Evolutionary conservation across 1,140 invertebrate genomes (phyloP).

Genomic region (Galendromus occidentalis): DNA sequence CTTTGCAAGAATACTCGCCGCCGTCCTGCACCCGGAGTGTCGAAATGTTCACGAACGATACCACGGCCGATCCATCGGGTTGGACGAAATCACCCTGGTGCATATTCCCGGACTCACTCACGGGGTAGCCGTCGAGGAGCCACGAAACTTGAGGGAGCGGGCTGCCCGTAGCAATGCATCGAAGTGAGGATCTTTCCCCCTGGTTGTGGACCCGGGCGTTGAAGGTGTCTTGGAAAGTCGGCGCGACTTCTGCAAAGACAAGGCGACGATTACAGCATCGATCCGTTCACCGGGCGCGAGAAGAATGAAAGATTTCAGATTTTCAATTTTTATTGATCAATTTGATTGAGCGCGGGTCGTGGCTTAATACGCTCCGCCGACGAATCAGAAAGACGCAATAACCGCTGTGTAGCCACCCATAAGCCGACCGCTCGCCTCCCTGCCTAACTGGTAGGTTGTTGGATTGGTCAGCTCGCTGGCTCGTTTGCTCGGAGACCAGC

Average conservation of each 20-base stretch:
- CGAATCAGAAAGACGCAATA: no score
- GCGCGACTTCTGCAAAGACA: not conserved
- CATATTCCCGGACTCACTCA: slow-evolving; percentile 19
- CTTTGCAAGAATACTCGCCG: slow-evolving; percentile 22
- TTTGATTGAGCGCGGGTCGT: no score
- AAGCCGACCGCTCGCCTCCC: no score
- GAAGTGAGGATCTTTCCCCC: slow-evolving; percentile 42
- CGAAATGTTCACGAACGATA: slow-evolving; percentile 32
- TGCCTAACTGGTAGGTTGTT: no score
- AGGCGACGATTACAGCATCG: no score
- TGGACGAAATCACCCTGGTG: slow-evolving; percentile 25
- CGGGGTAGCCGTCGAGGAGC: slow-evolving; percentile 25
- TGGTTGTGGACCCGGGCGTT: not conserved
- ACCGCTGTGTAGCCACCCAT: no score
- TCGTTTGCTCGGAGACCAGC: no score
- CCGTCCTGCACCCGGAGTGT: slow-evolving; percentile 29
- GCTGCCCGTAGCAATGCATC: slow-evolving; percentile 73
- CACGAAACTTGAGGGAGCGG: slow-evolving; percentile 44
- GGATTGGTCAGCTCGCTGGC: no score
- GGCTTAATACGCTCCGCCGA: no score
- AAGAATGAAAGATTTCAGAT: no score
- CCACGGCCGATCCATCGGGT: slow-evolving; percentile 23
- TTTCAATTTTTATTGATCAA: no score
- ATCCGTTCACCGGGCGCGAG: no score
- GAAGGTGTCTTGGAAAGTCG: not conserved